These are phyloP conservation scores for Euwallacea similis DNA, from an alignment of 1,140 invertebrate genomes.

Conservation along the genomic window DNA sequence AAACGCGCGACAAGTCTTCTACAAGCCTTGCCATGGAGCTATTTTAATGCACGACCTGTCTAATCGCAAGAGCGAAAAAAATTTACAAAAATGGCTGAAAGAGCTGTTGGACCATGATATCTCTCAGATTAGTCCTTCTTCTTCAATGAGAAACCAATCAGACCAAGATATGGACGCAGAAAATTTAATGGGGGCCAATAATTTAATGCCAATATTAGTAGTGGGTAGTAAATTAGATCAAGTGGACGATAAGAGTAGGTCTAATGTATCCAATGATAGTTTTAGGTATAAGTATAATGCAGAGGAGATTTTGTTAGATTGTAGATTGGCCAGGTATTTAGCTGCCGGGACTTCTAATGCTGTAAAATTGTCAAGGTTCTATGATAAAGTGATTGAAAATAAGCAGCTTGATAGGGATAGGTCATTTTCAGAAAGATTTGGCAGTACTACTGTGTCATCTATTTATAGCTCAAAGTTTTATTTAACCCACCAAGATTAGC, in stretches of 20 bases:
- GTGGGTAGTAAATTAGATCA: constrained; percentile 92
- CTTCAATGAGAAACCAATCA: not conserved
- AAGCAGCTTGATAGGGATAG: constrained; percentile 39
- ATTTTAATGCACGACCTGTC: constrained; percentile 91
- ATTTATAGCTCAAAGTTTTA: constrained; percentile 50
- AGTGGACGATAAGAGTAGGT: constrained; percentile 71
- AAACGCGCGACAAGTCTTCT: constrained; percentile 91
- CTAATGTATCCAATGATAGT: constrained; percentile 50
- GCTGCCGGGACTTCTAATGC: constrained; percentile 90
- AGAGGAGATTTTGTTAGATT: constrained; percentile 90
- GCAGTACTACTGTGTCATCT: constrained; percentile 42
- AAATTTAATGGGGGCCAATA: constrained; percentile 78
- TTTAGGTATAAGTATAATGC: constrained; percentile 89
- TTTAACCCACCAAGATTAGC: constrained; percentile 51
- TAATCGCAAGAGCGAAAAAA: constrained; percentile 93
- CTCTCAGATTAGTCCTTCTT: constrained; percentile 43
- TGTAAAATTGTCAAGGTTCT: constrained; percentile 90
- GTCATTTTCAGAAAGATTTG: constrained; percentile 45
- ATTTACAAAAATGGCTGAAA: constrained; percentile 89
- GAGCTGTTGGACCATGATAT: constrained; percentile 85
- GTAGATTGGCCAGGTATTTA: constrained; percentile 75
- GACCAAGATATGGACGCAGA: constrained; percentile 75
- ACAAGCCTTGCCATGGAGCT: constrained; percentile 87
- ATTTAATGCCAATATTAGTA: constrained; percentile 87
- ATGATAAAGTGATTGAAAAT: constrained; percentile 76